These are phyloP conservation scores for Amphipyra tragopoginis DNA, from an alignment of 2,888 invertebrate genomes.

Conservation along the genomic window DNA sequence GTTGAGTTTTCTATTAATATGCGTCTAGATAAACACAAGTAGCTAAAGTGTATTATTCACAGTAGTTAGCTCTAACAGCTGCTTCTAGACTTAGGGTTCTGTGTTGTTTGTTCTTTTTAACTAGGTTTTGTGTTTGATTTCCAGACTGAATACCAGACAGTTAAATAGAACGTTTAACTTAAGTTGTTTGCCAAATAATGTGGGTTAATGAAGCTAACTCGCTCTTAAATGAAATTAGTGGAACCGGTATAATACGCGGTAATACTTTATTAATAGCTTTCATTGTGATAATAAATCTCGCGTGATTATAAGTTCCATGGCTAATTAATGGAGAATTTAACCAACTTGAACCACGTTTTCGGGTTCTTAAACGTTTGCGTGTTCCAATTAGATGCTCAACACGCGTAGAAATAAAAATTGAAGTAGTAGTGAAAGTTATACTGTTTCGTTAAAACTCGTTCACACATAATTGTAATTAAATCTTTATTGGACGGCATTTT, in stretches of 20 bases:
- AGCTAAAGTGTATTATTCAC: conserved; percentile 31
- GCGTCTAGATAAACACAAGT: conserved; percentile 10
- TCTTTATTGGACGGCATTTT: neutral
- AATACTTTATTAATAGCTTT: conserved; percentile 6
- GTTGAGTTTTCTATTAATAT: conserved; percentile 17
- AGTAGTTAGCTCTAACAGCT: conserved; percentile 53
- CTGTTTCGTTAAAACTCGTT: conserved; percentile 9
- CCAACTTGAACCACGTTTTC: conserved; percentile 17
- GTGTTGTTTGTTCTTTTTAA: conserved; percentile 38
- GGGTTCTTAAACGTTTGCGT: conserved; percentile 21
- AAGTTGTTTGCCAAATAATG: conserved; percentile 10
- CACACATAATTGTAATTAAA: conserved; percentile 2
- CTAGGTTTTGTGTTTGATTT: conserved; percentile 5
- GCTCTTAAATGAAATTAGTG: conserved; percentile 32
- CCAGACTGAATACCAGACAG: neutral
- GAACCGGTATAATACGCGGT: conserved; percentile 14
- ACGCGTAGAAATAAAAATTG: conserved; percentile 21
- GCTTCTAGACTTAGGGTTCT: conserved; percentile 32
- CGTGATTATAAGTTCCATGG: conserved; percentile 2
- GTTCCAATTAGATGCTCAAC: conserved; percentile 19
- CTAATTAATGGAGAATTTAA: conserved; percentile 24
- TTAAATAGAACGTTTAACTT: conserved; percentile 8
- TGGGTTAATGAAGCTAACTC: conserved; percentile 18
- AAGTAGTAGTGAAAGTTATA: conserved; percentile 45
- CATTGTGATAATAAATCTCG: conserved; percentile 5